These are phyloP conservation scores for Vireo griseus DNA, from an alignment of 2,797 vertebrate species.

Conservation along the genomic window DNA sequence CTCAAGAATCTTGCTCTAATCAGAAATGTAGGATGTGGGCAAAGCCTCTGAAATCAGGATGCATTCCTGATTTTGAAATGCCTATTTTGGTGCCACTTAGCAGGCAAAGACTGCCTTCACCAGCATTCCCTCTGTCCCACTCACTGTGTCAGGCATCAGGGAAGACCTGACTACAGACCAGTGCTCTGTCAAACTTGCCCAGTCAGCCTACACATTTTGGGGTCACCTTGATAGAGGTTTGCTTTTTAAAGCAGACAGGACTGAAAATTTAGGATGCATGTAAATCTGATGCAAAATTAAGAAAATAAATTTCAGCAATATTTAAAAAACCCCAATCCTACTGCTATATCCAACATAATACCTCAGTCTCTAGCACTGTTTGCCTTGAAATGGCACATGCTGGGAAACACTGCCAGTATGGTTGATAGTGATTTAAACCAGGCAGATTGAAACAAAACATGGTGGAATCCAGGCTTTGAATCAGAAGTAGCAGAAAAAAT, in stretches of 20 bases:
- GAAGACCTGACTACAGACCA: neutral
- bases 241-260: neutral
- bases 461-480: neutral
- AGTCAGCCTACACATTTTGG: neutral
- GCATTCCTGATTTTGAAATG: neutral
- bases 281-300: neutral
- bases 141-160: neutral
- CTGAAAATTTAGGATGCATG: neutral
- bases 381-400: neutral
- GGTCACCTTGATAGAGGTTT: neutral
- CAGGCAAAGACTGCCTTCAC: neutral
- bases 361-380: neutral
- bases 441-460: neutral
- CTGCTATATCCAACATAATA: neutral
- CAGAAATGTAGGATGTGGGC: neutral
- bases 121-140: neutral
- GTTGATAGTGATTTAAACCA: neutral
- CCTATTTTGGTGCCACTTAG: neutral
- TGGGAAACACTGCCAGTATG: neutral
- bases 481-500: neutral
- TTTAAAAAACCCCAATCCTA: neutral
- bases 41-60: neutral
- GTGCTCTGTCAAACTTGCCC: neutral
- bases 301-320: neutral
- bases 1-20: neutral